Conservation (phyloP, 1,140 invertebrate species). For the Holcopasites calliopsidis region DNA sequence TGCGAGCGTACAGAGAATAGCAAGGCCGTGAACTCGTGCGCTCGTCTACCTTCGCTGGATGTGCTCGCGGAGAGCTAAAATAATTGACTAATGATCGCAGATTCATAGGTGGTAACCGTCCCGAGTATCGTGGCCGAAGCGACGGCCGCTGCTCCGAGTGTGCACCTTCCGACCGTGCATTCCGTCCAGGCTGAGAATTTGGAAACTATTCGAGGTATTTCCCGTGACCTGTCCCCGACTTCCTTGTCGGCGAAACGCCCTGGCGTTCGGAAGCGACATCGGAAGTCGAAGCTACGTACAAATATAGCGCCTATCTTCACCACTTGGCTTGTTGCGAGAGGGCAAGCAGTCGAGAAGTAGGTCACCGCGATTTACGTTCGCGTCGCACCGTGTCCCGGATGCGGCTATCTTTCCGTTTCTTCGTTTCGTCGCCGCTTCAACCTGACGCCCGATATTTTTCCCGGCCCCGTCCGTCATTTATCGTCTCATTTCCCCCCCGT, state of each 20-base stretch:
- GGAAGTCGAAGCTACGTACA: too few species aligned
- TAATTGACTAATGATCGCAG: too few species aligned
- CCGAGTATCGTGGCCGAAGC: too few species aligned
- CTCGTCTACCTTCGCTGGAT: too few species aligned
- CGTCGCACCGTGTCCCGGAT: slow-evolving; percentile 19
- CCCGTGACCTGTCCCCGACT: background rate
- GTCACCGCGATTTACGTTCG: background rate
- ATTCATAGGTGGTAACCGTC: too few species aligned
- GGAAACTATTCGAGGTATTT: slow-evolving; percentile 25
- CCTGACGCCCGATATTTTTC: too few species aligned
- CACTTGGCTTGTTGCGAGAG: too few species aligned
- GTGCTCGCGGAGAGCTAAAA: too few species aligned
- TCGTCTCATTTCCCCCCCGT: slow-evolving; percentile 19
- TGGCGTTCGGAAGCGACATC: background rate
- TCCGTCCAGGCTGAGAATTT: background rate
- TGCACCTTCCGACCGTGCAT: background rate
- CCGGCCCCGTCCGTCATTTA: slow-evolving; percentile 34
- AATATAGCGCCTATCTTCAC: too few species aligned
- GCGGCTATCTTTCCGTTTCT: slow-evolving; percentile 12
- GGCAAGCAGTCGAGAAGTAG: background rate
- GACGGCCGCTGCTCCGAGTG: background rate
- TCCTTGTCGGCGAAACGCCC: background rate
- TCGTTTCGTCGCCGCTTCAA: too few species aligned
- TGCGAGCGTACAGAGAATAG: too few species aligned
- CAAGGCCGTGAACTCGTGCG: too few species aligned